These are phyloP conservation scores for Champsocephalus esox DNA, from an alignment of 2,797 vertebrate species.

Conservation along the genomic window DNA sequence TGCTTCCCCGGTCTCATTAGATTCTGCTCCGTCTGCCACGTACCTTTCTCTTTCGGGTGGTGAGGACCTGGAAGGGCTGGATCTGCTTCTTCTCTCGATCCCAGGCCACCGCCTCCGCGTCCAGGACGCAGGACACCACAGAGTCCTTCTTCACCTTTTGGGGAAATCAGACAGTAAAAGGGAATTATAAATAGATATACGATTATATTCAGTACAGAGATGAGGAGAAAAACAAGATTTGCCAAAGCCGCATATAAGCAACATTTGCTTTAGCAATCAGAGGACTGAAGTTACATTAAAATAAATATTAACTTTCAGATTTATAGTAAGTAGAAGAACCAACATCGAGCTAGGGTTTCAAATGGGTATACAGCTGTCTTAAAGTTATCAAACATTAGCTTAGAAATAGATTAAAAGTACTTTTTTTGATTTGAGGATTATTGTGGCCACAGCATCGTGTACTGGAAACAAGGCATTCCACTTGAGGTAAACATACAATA, in stretches of 20 bases:
- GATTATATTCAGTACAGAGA: not conserved
- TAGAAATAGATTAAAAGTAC: no score
- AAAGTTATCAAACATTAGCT: no score
- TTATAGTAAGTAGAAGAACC: conserved; percentile 7
- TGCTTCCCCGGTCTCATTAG: not conserved
- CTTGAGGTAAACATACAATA: no score
- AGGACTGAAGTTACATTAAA: conserved; percentile 20
- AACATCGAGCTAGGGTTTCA: not conserved
- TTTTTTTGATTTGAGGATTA: no score
- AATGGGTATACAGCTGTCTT: no score
- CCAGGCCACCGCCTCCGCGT: conserved; percentile 93
- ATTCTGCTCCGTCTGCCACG: not conserved
- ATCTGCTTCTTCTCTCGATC: conserved; percentile 91
- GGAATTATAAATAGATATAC: not conserved
- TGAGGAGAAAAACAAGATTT: not conserved
- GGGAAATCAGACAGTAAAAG: not conserved
- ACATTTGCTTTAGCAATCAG: conserved; percentile 40
- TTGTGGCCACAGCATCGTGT: no score
- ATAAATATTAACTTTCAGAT: conserved; percentile 21
- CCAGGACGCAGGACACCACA: conserved; percentile 89
- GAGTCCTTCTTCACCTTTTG: conserved; percentile 86
- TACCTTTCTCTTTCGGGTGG: conserved; percentile 94
- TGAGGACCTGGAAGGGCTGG: conserved; percentile 94
- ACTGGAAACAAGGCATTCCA: no score
- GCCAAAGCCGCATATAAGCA: conserved; percentile 15